A percentile compares a stretch with the other conserved stretches of the same genome.
phyloP scores from a whole-genome alignment of 1,140 invertebrate genomes.

The Drosophila kurseongensis region DNA sequence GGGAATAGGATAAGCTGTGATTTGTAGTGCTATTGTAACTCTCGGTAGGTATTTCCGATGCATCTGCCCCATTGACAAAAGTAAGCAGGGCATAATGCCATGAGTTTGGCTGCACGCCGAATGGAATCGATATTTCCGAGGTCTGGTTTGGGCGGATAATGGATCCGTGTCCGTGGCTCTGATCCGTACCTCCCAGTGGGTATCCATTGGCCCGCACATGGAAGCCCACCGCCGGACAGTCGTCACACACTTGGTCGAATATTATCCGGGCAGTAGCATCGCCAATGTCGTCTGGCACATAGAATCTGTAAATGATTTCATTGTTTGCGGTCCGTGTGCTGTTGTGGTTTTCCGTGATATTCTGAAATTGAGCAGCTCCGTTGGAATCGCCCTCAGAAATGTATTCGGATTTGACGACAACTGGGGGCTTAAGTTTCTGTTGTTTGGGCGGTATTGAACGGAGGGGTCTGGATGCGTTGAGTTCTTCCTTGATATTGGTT shows the following conservation, averaged over 20 bases:
- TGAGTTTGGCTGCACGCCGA: constrained; percentile 86
- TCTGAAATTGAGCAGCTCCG: constrained; percentile 21
- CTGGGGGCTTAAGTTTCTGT: constrained; percentile 5
- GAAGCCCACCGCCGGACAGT: constrained; percentile 73
- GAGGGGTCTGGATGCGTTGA: constrained; percentile 15
- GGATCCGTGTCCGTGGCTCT: constrained; percentile 63
- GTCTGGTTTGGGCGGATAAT: constrained; percentile 72
- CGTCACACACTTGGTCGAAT: constrained; percentile 59
- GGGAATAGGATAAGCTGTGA: constrained; percentile 38
- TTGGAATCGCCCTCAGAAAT: constrained; percentile 5
- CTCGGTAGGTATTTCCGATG: constrained; percentile 12
- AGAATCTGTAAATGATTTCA: constrained; percentile 84
- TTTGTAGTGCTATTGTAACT: not conserved
- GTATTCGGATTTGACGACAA: not conserved
- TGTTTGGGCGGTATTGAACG: constrained; percentile 41
- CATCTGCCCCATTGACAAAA: constrained; percentile 56
- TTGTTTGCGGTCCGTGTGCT: constrained; percentile 54
- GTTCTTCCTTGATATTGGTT: constrained; percentile 4
- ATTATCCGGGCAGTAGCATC: constrained; percentile 64
- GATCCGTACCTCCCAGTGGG: constrained; percentile 51
- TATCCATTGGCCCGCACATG: constrained; percentile 71
- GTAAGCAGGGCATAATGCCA: constrained; percentile 87
- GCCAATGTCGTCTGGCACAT: constrained; percentile 78
- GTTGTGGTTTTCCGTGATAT: constrained; percentile 23
- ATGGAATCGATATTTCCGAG: constrained; percentile 78